These are phyloP conservation scores for Coregonus clupeaformis DNA, from an alignment of 2,113 vertebrate species.

Conservation along the genomic window DNA sequence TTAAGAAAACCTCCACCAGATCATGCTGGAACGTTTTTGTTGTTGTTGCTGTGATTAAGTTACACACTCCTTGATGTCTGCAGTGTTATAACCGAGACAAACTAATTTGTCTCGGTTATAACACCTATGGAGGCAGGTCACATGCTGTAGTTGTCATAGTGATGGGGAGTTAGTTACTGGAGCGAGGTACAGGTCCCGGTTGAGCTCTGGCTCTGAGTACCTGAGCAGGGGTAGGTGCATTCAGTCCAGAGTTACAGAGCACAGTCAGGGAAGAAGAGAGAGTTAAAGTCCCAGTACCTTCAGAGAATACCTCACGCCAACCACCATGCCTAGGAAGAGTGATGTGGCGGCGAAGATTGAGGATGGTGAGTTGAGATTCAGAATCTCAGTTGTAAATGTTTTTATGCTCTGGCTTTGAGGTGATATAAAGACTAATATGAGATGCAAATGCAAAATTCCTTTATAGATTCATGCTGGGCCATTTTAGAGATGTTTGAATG, in stretches of 20 bases:
- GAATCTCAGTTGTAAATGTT: neutral
- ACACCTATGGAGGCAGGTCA: slow-evolving; percentile 17
- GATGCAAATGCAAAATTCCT: neutral
- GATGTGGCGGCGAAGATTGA: slow-evolving; percentile 66
- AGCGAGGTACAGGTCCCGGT: slow-evolving; percentile 39
- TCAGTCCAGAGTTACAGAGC: neutral
- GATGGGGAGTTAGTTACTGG: slow-evolving; percentile 48
- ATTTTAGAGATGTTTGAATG: neutral
- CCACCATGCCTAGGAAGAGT: slow-evolving; percentile 82
- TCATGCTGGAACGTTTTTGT: neutral
- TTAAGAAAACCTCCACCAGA: neutral
- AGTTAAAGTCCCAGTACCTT: slow-evolving; percentile 12
- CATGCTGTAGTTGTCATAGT: slow-evolving; percentile 46
- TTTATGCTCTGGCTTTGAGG: neutral
- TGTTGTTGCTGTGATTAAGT: neutral
- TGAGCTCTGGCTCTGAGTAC: slow-evolving; percentile 19
- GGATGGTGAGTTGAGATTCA: slow-evolving; percentile 76
- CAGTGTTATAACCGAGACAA: no score
- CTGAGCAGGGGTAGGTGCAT: neutral
- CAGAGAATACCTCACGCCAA: slow-evolving; percentile 2
- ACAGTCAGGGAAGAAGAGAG: neutral
- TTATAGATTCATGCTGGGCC: neutral
- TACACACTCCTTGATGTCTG: neutral
- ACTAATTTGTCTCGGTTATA: neutral
- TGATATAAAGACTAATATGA: neutral